Base-by-base conservation (phyloP, 2,797 vertebrate genomes). In the Triplophysa yarkandensis region DNA sequence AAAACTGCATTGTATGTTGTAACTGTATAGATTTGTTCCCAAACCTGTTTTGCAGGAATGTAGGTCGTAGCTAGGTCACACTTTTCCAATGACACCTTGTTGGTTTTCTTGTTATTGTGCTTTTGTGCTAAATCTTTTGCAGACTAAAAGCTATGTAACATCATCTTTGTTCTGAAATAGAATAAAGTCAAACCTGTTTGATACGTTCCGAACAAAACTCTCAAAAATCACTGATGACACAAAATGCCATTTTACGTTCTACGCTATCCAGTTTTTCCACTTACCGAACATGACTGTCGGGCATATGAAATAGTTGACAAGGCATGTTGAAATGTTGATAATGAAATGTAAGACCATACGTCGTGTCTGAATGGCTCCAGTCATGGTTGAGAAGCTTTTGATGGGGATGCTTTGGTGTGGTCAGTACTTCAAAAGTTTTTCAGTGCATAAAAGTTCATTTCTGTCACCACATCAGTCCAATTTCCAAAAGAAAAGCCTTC, bases 361-460 rank as follows among this genome's bases (percentile, higher is more conserved):
- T 30, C 39, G 14, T 66, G 32, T 46, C 50, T 74, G 65, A 61
- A 52, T 63, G 10, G 19, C 36, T 11, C 58, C 71, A 41, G 27
- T 71, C 4, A 0, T 50, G 50, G 50, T 75, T 68, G 36, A 48
- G 19, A 27, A 25, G 30, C 48, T 62, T 63, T 39, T 69, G 44
- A 55, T 72, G 57, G 36, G 48, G n/a, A 70, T 44, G 39, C 60
- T 78, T 71, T 78, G 72, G 44, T 78, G 76, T 74, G 76, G 76
- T 57, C 70, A 60, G 41, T 50, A 25, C 16, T 57, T 19, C 19
- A 46, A 6, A 19, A 16, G 13, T 41, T 23, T 68, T 71, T 43
- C 43, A 6, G 46, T 46, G 30, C 61, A 66, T 70, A 57, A 74
- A 72, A 46, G 63, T 73, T 36, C 9, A 74, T 76, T 50, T 68